Evolutionary conservation across 2,113 vertebrate genomes (phyloP).

Genomic region (Trichomycterus rosablanca): DNA sequence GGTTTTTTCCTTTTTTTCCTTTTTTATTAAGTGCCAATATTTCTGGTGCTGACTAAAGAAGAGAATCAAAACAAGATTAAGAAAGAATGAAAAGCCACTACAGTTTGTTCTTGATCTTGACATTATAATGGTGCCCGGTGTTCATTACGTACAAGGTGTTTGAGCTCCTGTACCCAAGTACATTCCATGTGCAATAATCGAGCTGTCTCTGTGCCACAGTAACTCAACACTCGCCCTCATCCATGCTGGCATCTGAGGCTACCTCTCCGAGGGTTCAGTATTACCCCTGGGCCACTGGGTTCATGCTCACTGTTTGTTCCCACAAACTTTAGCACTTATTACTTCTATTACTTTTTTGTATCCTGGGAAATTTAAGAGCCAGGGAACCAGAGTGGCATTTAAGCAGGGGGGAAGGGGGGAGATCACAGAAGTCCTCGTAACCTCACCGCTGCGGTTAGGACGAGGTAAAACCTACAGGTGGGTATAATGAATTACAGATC

Average conservation of each 20-base stretch:
- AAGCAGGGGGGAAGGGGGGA: neutral
- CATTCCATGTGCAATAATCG: constrained; percentile 34
- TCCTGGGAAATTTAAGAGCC: constrained; percentile 36
- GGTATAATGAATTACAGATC: constrained; percentile 15
- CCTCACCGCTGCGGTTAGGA: constrained; percentile 18
- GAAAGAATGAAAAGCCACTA: neutral
- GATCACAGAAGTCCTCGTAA: constrained; percentile 20
- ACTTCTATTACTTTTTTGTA: constrained; percentile 37
- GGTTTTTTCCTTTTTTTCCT: too few relatives aligned
- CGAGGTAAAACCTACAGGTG: constrained; percentile 12
- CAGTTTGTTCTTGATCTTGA: neutral
- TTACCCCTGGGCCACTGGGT: constrained; percentile 26
- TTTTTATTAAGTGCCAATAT: too few relatives aligned
- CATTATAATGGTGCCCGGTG: constrained; percentile 15
- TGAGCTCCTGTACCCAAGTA: constrained; percentile 24
- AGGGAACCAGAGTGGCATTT: constrained; percentile 39
- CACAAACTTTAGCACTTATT: constrained; percentile 40
- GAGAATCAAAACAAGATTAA: neutral
- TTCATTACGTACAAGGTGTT: constrained; percentile 12
- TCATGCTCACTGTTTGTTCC: constrained; percentile 28
- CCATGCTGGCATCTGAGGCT: constrained; percentile 24
- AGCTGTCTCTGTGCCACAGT: constrained; percentile 30
- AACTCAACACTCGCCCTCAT: constrained; percentile 34
- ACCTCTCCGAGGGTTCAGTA: constrained; percentile 20
- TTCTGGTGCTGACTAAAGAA: neutral